Conservation (phyloP, 2,113 vertebrate genomes). For the Cebidichthys violaceus region DNA sequence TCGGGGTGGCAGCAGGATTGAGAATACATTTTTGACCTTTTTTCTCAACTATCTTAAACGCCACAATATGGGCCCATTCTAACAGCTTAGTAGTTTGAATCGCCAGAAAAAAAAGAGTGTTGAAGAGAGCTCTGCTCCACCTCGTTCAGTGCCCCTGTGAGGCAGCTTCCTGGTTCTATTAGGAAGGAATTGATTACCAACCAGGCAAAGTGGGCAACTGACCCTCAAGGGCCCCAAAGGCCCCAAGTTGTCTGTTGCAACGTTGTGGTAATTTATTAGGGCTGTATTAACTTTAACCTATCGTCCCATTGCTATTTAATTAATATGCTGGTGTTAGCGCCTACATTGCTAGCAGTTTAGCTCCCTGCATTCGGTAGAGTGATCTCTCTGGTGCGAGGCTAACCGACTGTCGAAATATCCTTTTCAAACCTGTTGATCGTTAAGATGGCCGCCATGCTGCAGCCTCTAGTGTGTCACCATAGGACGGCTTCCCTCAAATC, state of each 20-base stretch:
- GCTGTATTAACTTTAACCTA: constrained; percentile 1
- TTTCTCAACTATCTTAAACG: not conserved
- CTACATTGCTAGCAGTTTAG: not conserved
- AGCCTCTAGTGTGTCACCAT: not conserved
- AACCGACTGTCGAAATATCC: not conserved
- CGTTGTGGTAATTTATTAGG: not conserved
- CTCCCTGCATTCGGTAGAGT: not conserved
- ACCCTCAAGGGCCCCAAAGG: not conserved
- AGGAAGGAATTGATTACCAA: not conserved
- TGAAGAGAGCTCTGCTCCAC: not conserved
- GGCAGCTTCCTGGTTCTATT: not conserved
- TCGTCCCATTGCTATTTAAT: not conserved
- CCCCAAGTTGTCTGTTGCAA: not conserved
- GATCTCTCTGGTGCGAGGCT: not conserved
- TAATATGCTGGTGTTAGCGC: constrained; percentile 2
- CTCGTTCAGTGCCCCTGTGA: not conserved
- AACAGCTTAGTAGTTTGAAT: not conserved
- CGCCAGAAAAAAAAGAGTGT: not conserved
- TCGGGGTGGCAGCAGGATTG: not conserved
- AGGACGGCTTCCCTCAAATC: constrained; percentile 4
- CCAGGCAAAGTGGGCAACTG: not conserved
- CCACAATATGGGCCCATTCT: not conserved
- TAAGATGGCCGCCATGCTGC: not conserved
- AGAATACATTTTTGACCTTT: not conserved
- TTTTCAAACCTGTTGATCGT: not conserved